These are phyloP conservation scores for Artemisiospiza belli DNA, from an alignment of 2,113 vertebrate genomes.

Conservation along the genomic window DNA sequence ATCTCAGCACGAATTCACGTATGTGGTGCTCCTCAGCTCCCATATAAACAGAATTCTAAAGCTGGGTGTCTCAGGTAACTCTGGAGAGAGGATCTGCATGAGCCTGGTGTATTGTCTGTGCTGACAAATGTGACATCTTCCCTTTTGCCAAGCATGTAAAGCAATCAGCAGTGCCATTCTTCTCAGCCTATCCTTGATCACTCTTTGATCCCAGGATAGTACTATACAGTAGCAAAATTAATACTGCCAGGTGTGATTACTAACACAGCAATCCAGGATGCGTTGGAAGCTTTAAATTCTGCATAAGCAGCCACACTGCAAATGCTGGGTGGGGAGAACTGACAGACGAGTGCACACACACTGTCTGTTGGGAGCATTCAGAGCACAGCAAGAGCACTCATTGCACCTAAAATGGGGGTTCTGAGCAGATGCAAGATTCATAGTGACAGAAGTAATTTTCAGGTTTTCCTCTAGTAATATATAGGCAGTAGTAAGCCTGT, in stretches of 20 bases:
- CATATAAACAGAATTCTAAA: neutral
- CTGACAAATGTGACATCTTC: neutral
- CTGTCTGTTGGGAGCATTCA: neutral
- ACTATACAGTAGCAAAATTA: neutral
- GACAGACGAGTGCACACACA: accelerated
- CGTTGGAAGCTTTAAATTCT: neutral
- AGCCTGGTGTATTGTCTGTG: neutral
- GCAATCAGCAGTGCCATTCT: neutral
- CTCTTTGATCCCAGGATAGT: neutral
- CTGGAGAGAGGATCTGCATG: neutral
- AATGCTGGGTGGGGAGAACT: neutral
- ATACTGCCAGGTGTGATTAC: conserved; percentile 13
- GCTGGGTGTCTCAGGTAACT: neutral
- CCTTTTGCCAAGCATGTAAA: neutral
- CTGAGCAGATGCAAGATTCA: neutral
- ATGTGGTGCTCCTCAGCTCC: neutral
- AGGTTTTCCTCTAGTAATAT: neutral
- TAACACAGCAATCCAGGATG: neutral
- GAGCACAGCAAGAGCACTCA: neutral
- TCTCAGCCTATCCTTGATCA: neutral
- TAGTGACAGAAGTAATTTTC: neutral
- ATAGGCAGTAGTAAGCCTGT: conserved; percentile 12
- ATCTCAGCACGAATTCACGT: neutral
- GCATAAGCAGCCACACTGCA: neutral
- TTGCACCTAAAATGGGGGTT: neutral